phyloP scores from a whole-genome alignment of 1,140 invertebrate genomes.

The Protaetia brevitarsis region DNA sequence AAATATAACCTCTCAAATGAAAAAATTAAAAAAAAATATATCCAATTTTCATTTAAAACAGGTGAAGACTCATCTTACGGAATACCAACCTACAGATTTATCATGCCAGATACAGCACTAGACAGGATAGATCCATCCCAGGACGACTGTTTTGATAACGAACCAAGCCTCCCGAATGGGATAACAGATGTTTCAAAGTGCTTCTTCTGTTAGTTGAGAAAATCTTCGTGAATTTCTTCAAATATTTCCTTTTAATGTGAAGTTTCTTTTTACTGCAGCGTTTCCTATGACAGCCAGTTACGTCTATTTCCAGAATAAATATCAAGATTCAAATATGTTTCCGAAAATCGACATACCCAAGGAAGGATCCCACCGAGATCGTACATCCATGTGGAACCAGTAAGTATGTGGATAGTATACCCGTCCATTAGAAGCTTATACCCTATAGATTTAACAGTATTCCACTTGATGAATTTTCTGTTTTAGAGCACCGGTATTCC shows the following conservation, averaged over 20 bases:
- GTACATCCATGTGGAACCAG: constrained; percentile 61
- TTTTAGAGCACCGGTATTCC: constrained; percentile 59
- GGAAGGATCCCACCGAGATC: constrained; percentile 55
- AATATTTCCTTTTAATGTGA: constrained; percentile 62
- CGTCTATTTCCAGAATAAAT: constrained; percentile 59
- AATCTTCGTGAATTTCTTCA: background rate
- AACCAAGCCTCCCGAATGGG: constrained; percentile 50
- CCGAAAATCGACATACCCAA: background rate
- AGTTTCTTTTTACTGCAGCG: constrained; percentile 73
- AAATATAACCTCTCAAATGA: no score
- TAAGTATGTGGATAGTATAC: constrained; percentile 36
- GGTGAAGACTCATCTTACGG: constrained; percentile 36
- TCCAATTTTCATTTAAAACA: no score
- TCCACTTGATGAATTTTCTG: background rate
- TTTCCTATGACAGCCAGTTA: constrained; percentile 56
- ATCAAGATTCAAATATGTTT: constrained; percentile 53
- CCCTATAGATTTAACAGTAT: background rate
- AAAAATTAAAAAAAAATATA: no score
- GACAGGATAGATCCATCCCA: constrained; percentile 48
- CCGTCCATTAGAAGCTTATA: background rate
- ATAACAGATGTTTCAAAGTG: constrained; percentile 59
- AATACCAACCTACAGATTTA: constrained; percentile 53
- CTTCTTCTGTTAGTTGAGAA: constrained; percentile 55
- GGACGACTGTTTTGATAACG: constrained; percentile 54
- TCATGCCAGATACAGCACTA: constrained; percentile 51